A percentile compares a stretch with the other conserved stretches of the same genome.
These are phyloP conservation scores for Diceros bicornis DNA, from an alignment of 2,797 vertebrate genomes.

Conservation along the genomic window DNA sequence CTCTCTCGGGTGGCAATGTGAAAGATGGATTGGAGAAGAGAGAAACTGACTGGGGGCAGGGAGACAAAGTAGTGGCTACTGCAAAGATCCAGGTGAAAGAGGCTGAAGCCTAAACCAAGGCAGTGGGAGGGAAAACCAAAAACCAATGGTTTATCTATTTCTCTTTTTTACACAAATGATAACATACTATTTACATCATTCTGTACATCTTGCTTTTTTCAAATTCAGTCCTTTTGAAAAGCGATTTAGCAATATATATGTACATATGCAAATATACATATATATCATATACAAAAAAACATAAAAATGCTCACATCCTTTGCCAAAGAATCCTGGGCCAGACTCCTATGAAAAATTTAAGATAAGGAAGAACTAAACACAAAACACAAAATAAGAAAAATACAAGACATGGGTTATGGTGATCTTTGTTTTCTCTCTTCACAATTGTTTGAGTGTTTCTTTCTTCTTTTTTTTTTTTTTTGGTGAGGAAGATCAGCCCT, in stretches of 20 bases:
- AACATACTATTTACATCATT: background rate
- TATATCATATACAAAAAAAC: background rate
- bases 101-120: background rate
- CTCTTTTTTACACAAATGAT: constrained; percentile 37
- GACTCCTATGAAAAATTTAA: background rate
- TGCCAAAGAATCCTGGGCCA: background rate
- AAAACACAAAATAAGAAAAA: constrained; percentile 29
- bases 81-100: background rate
- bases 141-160: background rate
- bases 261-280: background rate
- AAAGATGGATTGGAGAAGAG: background rate
- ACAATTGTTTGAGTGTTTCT: background rate
- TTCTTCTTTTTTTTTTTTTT: background rate
- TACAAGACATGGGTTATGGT: background rate
- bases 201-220: constrained; percentile 38
- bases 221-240: constrained; percentile 63
- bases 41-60: background rate
- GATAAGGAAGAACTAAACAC: background rate
- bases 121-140: background rate
- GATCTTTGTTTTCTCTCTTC: constrained; percentile 27
- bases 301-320: constrained; percentile 20
- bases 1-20: background rate
- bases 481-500: too few species aligned
- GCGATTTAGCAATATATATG: background rate
- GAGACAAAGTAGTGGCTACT: background rate